A percentile compares a stretch with the other conserved stretches of the same genome.
These are phyloP conservation scores for Anarrhichthys ocellatus DNA, from an alignment of 2,113 vertebrate species.

Conservation along the genomic window DNA sequence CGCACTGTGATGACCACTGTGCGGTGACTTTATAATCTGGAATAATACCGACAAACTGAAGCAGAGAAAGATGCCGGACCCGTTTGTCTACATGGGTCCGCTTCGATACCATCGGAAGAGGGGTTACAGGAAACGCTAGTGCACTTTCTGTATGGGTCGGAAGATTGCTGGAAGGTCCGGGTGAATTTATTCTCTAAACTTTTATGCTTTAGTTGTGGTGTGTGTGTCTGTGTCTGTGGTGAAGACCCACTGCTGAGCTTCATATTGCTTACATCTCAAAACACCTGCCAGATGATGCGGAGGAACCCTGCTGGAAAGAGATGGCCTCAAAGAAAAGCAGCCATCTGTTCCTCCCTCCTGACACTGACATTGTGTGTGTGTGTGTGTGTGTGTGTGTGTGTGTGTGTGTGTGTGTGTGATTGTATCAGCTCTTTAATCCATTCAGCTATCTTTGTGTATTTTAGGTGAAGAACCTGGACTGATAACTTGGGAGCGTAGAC, in stretches of 20 bases:
- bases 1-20: conserved; percentile 17
- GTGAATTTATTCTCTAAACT: no score
- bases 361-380: not conserved
- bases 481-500: not conserved
- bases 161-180: no score
- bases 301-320: conserved; percentile 43
- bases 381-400: not conserved
- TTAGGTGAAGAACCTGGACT: conserved; percentile 49
- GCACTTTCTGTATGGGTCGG: no score
- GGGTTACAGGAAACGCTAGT: no score
- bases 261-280: conserved; percentile 58
- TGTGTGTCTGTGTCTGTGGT: not conserved
- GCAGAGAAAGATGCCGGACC: not conserved
- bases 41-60: not conserved
- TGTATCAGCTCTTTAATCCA: conserved; percentile 6
- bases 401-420: conserved; percentile 8
- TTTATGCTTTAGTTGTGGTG: no score
- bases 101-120: no score
- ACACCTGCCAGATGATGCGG: conserved; percentile 51
- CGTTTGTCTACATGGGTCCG: not conserved
- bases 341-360: conserved; percentile 58
- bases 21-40: conserved; percentile 5
- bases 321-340: conserved; percentile 20
- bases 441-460: conserved; percentile 57
- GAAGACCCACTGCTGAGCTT: conserved; percentile 46